Percentiles rank a stretch among this genome's conserved stretches.
Evolutionary conservation across 2,888 invertebrate species (phyloP).

Genomic region (Thera britannica): DNA sequence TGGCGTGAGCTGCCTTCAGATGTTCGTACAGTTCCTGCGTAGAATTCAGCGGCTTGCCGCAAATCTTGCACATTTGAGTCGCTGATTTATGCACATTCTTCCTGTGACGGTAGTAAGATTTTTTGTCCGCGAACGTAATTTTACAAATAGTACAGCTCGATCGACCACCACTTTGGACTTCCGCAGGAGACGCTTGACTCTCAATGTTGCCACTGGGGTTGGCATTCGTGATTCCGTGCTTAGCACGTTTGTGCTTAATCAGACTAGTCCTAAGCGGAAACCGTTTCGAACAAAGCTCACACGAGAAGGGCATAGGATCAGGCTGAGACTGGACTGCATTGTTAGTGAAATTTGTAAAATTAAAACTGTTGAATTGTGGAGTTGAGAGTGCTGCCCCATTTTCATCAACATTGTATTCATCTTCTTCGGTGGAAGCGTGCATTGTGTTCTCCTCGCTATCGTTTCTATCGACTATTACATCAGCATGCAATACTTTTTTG

Average conservation of each 20-base stretch:
- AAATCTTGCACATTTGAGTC: conserved; percentile 86
- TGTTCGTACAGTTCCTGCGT: conserved; percentile 87
- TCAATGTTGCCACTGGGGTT: conserved; percentile 56
- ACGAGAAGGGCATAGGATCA: conserved; percentile 69
- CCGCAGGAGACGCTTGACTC: conserved; percentile 49
- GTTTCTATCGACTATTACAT: conserved; percentile 72
- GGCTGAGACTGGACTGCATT: conserved; percentile 56
- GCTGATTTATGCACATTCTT: conserved; percentile 82
- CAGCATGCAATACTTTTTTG: conserved; percentile 81
- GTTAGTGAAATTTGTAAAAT: conserved; percentile 68
- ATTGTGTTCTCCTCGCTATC: conserved; percentile 81
- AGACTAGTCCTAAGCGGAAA: conserved; percentile 78
- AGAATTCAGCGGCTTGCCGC: conserved; percentile 86
- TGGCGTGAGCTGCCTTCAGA: conserved; percentile 85
- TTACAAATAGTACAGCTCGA: conserved; percentile 86
- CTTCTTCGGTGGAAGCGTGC: conserved; percentile 81
- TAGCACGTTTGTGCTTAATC: conserved; percentile 81
- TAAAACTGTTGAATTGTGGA: conserved; percentile 81
- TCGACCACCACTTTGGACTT: conserved; percentile 54
- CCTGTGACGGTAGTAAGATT: conserved; percentile 85
- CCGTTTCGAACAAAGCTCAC: conserved; percentile 77
- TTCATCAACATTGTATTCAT: conserved; percentile 76
- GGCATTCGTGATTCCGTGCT: conserved; percentile 76
- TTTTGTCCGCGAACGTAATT: conserved; percentile 85
- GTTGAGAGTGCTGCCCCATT: conserved; percentile 74